Percentiles rank a stretch among this genome's conserved stretches.
These are phyloP conservation scores for Jacana jacana DNA, from an alignment of 2,113 vertebrate species.

Conservation along the genomic window DNA sequence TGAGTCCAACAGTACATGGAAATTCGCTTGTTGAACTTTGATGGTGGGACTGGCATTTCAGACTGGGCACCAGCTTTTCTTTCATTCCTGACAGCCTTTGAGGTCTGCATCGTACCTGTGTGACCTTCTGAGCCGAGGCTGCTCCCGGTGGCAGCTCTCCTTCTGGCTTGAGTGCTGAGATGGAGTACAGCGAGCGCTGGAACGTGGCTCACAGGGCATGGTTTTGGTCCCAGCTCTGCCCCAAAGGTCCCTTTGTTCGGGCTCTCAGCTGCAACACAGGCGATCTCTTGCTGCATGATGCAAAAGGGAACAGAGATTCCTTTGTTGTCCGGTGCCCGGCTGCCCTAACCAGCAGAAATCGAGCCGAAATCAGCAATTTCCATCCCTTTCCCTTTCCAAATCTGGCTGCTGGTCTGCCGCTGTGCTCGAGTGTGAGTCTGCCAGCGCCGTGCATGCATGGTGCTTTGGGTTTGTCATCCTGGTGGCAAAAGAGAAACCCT, in stretches of 20 bases:
- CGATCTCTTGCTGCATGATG: background rate
- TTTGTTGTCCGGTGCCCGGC: slow-evolving; percentile 15
- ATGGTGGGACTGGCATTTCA: background rate
- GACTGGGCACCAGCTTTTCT: accelerated
- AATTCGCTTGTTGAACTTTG: background rate
- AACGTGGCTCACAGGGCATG: background rate
- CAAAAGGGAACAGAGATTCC: slow-evolving; percentile 40
- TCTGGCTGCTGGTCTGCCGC: background rate
- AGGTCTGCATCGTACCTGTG: background rate
- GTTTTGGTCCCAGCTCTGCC: slow-evolving; percentile 1
- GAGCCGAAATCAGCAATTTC: slow-evolving; percentile 20
- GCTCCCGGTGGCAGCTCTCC: background rate
- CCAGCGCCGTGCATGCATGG: accelerated
- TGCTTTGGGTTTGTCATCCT: background rate
- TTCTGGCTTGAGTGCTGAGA: background rate
- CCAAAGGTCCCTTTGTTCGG: slow-evolving; percentile 58
- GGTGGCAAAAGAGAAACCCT: background rate
- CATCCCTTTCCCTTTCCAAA: background rate
- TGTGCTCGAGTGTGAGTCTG: accelerated
- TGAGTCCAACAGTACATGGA: background rate
- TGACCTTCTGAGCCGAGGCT: accelerated
- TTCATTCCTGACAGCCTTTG: background rate
- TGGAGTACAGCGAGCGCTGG: background rate
- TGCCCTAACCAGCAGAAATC: background rate
- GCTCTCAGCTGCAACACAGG: background rate